Evolutionary conservation across 2,888 invertebrate species (phyloP), one percentile per base, ranked within the genome.

Genomic region (Metopia argyrocephala): DNA sequence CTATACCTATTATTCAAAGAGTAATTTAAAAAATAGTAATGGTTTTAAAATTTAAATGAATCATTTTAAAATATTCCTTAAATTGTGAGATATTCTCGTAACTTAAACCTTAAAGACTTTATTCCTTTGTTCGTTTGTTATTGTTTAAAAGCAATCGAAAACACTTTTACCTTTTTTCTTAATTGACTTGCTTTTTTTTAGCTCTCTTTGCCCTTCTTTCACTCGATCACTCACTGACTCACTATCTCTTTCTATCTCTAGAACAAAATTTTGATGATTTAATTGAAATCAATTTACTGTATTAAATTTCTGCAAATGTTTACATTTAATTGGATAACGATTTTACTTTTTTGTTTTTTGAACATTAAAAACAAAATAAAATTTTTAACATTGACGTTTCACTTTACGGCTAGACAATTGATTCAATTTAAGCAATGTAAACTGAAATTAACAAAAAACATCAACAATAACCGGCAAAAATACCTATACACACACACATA

Each of bases 391-490:
- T 61, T 68, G 61, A 69, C 56, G 62, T 20, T 57, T 64, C 31
- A 68, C 25, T 64, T 76, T 70, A 38, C 66, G 64, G 21, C 69
- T 73, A 78, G 71, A 78, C 66, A 25, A 15, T 12, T 12, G 66
- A 56, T 52, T 31, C 12, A 20, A 28, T 50, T 25, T 20, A 64
- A 45, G 7, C 38, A 71, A 71, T 46, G 45, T 15, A 20, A 25
- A 20, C n/a, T 5, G 61, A 21, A 28, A 61, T 45, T 48, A 28
- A 56, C 25, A 15, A 25, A 54, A 64, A 54, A 25, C 61, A 38
- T 31, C 12, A 27, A 59, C 25, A 70, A 71, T 56, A 75, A 66
- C 78, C 81, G 81, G 81, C 74, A 78, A 71, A 71, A 73, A 74
- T 78, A 65, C 57, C 56, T 73, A 76, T 73, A n/a, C n/a, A n/a